phyloP scores from a whole-genome alignment of 2,888 invertebrate species.

The Cenopis cana region DNA sequence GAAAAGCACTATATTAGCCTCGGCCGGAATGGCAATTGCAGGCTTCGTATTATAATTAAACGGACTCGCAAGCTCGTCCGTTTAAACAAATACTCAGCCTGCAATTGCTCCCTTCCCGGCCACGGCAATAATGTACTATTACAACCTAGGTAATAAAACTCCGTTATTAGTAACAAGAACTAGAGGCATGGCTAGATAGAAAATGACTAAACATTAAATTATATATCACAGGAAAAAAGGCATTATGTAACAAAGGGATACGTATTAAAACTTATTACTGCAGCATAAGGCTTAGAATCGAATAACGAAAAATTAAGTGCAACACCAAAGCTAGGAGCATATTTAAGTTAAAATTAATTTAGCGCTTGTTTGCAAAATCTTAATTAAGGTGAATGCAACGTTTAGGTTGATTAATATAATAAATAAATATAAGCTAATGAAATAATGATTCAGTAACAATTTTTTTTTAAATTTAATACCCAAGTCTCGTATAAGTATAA shows the following conservation, averaged over 20 bases:
- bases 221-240: background rate
- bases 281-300: background rate
- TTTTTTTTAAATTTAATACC: no score
- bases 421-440: background rate
- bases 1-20: no score
- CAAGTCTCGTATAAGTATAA: no score
- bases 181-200: background rate
- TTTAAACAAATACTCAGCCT: no score
- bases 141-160: constrained; percentile 2
- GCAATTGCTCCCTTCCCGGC: no score
- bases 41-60: no score
- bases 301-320: background rate
- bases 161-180: background rate
- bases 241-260: background rate
- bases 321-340: background rate
- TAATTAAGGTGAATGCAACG: background rate
- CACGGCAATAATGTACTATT: no score
- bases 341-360: background rate
- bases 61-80: no score
- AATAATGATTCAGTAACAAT: background rate
- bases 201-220: background rate
- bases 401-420: background rate
- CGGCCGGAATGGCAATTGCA: no score
- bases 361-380: no score
- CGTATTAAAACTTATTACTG: background rate